A percentile compares a stretch with the other conserved stretches of the same genome.
These are phyloP conservation scores for Chionoecetes opilio DNA, from an alignment of 1,140 invertebrate genomes.

Conservation along the genomic window DNA sequence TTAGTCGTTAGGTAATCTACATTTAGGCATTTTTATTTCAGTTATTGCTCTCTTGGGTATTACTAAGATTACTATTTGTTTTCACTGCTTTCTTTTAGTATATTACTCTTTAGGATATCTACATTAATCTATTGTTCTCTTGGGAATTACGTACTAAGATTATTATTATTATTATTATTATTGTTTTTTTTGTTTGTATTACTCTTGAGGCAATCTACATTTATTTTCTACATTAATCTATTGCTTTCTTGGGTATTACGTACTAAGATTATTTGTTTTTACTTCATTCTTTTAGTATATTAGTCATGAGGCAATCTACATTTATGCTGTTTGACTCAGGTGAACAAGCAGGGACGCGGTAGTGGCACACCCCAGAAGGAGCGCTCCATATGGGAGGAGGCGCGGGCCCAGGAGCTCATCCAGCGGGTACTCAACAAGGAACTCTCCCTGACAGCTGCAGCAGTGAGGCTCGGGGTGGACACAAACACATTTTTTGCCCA, in stretches of 20 bases:
- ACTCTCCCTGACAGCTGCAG: conserved; percentile 80
- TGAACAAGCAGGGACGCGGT: conserved; percentile 79
- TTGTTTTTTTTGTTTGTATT: no score
- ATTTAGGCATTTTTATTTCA: no score
- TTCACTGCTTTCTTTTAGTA: no score
- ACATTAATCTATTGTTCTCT: no score
- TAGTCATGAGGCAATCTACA: no score
- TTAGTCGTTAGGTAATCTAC: no score
- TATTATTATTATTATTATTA: no score
- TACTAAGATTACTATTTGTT: no score
- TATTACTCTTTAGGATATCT: no score
- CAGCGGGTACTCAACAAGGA: conserved; percentile 79
- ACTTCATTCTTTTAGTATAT: not conserved
- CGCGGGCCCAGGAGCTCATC: conserved; percentile 79
- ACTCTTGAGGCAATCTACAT: not conserved
- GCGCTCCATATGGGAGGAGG: conserved; percentile 81
- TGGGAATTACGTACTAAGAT: no score
- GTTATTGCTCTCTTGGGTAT: no score
- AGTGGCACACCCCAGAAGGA: conserved; percentile 65
- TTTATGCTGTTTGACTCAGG: conserved; percentile 62
- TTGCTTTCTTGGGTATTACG: no score
- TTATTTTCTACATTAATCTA: not conserved
- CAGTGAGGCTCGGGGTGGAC: conserved; percentile 81
- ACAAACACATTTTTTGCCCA: conserved; percentile 81
- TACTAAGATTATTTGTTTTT: not conserved